Base-by-base conservation (phyloP, 2,888 invertebrate species). In the Parelbella ahira region DNA sequence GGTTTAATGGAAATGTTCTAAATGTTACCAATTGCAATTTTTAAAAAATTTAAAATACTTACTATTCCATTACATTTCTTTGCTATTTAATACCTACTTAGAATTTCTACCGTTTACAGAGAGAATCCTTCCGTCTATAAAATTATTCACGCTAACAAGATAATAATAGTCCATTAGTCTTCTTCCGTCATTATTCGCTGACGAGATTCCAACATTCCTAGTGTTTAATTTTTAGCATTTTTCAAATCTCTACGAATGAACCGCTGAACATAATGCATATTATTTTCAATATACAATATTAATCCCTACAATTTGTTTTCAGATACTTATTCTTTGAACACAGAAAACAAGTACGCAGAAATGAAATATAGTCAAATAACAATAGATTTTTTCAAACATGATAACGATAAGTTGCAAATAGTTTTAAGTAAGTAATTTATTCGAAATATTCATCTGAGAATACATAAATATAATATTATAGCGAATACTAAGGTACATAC, bases 251-350 rank as follows among this genome's bases (percentile, higher is more conserved):
- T n/a, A n/a, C n/a, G n/a, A n/a, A n/a, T n/a, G n/a, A n/a, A n/a
- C n/a, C n/a, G n/a, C n/a, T n/a, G n/a, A n/a, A n/a, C n/a, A n/a
- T n/a, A n/a, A n/a, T n/a, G n/a, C n/a, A n/a, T n/a, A n/a, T n/a
- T n/a, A n/a, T n/a, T n/a, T n/a, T n/a, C n/a, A n/a, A n/a, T n/a
- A n/a, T n/a, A n/a, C n/a, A n/a, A n/a, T n/a, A n/a, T n/a, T n/a
- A n/a, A n/a, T n/a, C n/a, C n/a, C n/a, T n/a, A n/a, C n/a, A n/a
- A n/a, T n/a, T n/a, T n/a, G n/a, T n/a, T 68, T 64, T 11, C 66
- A 76, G 76, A 11, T 69, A 57, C 52, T 37, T 76, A 7, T 60
- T 74, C 34, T 59, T 58, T 34, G 74, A 74, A 8, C 67, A 76
- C 47, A 58, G 66, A 45, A 63, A 54, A 38, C 48, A 43, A 30